Conservation (phyloP, 1,140 invertebrate species). For the Hesperophylax magnus region DNA sequence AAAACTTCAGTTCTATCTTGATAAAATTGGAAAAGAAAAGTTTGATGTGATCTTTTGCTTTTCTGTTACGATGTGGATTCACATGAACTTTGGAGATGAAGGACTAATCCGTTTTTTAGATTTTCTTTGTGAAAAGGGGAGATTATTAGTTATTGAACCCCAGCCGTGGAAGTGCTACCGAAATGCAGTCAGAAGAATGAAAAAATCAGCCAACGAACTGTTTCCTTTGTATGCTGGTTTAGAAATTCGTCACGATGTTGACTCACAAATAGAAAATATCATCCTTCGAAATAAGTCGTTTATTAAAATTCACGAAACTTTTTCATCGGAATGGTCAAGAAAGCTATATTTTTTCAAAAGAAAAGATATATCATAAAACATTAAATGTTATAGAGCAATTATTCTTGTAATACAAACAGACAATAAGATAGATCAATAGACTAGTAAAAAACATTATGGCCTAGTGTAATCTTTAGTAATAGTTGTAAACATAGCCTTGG, state of each 20-base stretch:
- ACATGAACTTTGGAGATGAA: slow-evolving; percentile 84
- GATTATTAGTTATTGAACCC: slow-evolving; percentile 81
- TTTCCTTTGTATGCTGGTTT: slow-evolving; percentile 75
- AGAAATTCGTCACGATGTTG: slow-evolving; percentile 74
- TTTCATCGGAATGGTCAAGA: slow-evolving; percentile 77
- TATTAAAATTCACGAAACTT: slow-evolving; percentile 72
- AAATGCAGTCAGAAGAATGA: slow-evolving; percentile 79
- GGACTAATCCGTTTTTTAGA: slow-evolving; percentile 76
- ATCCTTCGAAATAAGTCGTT: slow-evolving; percentile 69
- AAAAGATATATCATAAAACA: slow-evolving; percentile 17
- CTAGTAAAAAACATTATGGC: no score
- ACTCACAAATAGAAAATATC: slow-evolving; percentile 73
- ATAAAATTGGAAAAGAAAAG: slow-evolving; percentile 61
- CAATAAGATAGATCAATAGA: no score
- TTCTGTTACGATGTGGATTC: slow-evolving; percentile 91
- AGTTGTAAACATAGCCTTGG: no score
- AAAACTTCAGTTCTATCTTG: slow-evolving; percentile 67
- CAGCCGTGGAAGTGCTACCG: slow-evolving; percentile 88
- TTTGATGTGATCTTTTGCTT: slow-evolving; percentile 86
- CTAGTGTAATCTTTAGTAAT: no score
- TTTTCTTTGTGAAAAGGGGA: slow-evolving; percentile 69
- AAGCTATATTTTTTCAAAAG: slow-evolving; percentile 68
- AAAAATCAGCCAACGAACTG: slow-evolving; percentile 66
- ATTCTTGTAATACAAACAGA: not conserved
- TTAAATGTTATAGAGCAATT: not conserved